Base-by-base conservation (phyloP, 2,797 vertebrate genomes). In the Pipistrellus kuhlii region DNA sequence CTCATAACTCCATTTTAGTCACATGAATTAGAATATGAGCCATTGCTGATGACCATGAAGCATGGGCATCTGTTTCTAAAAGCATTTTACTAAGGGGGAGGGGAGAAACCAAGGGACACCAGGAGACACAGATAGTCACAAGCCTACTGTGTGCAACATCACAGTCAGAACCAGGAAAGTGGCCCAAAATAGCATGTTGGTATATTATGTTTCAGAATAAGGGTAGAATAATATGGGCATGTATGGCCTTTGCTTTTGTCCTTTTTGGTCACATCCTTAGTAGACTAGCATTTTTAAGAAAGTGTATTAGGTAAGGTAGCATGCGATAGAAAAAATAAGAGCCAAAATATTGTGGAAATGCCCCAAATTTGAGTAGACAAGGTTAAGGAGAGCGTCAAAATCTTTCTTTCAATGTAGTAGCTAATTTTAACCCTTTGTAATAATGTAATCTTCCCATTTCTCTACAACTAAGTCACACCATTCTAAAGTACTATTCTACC, bases 201-300 rank as follows among this genome's bases (percentile, higher is more conserved):
- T 27, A 57, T 62, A 46, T 87, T 48, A 32, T 4, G 6, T 66
- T 80, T 53, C 6, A 35, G 1, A 83, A n/a, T n/a, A 64, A 57
- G 14, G 38, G 10, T 30, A 89, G 44, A 75, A 88, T 27, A 78
- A 38, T n/a, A n/a, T 8, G n/a, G n/a, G n/a, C 6, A 30, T 15
- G 21, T 62, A 62, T 62, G 48, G 38, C 25, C 91, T 94, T 96
- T 77, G 46, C 38, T 76, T 90, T 32, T 87, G 44, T 27, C 15
- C 2, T 68, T 78, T 90, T 88, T 68, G 87, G 55, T 86, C 14
- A 72, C 12, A 85, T 72, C 12, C 35, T 87, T 41, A 84, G 14
- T 68, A 83, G 23, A 46, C 2, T 25, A 76, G 18, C 30, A 85
- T 88, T 89, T 92, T 92, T 80, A 66, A 85, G 76, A 75, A 78